A percentile compares a stretch with the other conserved stretches of the same genome.
phyloP scores from a whole-genome alignment of 2,113 vertebrate genomes.

The Rhea americana region DNA sequence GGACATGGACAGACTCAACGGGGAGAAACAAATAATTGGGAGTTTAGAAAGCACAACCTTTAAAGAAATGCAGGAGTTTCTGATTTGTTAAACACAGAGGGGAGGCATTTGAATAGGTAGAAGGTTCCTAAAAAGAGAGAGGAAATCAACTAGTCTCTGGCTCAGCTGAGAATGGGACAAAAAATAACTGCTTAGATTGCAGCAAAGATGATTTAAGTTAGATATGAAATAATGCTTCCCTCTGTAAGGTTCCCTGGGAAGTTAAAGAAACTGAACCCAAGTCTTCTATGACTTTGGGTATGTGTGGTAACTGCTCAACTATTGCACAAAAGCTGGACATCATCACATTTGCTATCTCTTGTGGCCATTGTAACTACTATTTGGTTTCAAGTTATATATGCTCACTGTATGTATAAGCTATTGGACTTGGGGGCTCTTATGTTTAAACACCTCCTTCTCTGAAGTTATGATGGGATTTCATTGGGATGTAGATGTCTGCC shows the following conservation, averaged over 20 bases:
- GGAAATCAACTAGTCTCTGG: not conserved
- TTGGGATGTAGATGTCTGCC: not conserved
- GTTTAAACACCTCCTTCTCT: not conserved
- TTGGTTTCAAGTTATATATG: not conserved
- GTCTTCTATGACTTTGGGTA: not conserved
- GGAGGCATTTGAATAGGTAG: not conserved
- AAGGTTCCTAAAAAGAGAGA: not conserved
- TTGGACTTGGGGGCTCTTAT: not conserved
- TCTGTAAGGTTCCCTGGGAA: not conserved
- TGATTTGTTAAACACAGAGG: not conserved
- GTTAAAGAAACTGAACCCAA: not conserved
- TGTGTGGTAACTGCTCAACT: not conserved
- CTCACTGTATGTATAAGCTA: fast-evolving
- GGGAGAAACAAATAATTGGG: not conserved
- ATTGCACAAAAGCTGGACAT: not conserved
- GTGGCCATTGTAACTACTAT: not conserved
- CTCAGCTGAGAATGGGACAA: not conserved
- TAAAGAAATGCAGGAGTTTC: not conserved
- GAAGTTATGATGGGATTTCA: not conserved
- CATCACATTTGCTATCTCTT: not conserved
- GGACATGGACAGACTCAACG: not conserved
- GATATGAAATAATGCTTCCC: not conserved
- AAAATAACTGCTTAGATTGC: not conserved
- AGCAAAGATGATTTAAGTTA: not conserved
- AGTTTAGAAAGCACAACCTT: not conserved